These are phyloP conservation scores for Electrona antarctica DNA, from an alignment of 2,113 vertebrate genomes.

Conservation along the genomic window DNA sequence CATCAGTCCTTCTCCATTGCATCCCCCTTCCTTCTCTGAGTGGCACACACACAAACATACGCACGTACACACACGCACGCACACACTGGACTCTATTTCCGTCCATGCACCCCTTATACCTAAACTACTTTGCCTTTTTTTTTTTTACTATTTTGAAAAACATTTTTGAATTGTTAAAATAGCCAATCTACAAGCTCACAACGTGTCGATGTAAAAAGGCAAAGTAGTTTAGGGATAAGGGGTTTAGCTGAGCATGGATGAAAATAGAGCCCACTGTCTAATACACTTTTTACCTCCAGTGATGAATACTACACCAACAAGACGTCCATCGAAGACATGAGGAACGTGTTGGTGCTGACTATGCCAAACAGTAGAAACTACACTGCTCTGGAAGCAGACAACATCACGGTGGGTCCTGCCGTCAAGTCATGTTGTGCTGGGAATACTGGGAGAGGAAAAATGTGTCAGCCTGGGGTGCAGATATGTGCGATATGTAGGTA, in stretches of 20 bases:
- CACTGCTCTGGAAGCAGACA: conserved; percentile 43
- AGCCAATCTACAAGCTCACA: too few relatives aligned
- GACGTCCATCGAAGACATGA: conserved; percentile 76
- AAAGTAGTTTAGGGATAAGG: too few relatives aligned
- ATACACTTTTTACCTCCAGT: conserved; percentile 68
- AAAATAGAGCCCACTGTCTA: background rate
- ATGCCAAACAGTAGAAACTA: conserved; percentile 76
- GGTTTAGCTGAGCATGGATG: too few relatives aligned
- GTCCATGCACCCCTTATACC: too few relatives aligned
- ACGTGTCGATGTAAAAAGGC: too few relatives aligned
- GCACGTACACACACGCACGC: background rate
- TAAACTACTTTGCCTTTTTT: too few relatives aligned
- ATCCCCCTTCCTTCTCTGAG: background rate
- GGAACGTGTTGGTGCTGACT: conserved; percentile 91
- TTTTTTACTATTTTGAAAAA: too few relatives aligned
- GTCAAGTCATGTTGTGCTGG: too few relatives aligned
- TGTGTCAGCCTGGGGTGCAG: too few relatives aligned
- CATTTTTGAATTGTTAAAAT: too few relatives aligned
- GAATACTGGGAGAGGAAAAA: too few relatives aligned
- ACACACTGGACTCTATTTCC: background rate
- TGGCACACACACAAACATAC: background rate
- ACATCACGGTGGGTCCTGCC: conserved; percentile 57
- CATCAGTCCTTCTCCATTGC: background rate
- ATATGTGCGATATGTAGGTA: too few relatives aligned
- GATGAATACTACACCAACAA: conserved; percentile 81